phyloP scores from a whole-genome alignment of 1,140 invertebrate genomes.

The Drosophila sp. region DNA sequence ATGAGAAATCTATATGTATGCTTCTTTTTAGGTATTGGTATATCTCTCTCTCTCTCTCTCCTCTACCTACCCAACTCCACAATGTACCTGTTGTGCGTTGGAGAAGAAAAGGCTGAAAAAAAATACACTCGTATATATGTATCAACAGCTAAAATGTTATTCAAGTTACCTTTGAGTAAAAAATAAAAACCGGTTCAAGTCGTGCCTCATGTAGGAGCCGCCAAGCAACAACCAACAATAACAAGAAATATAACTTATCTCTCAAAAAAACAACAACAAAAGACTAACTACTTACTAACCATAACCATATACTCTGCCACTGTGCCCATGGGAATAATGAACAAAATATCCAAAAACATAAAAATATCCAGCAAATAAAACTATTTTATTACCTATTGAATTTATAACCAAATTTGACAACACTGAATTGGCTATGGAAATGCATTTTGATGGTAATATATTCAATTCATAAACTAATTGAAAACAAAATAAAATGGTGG shows the following conservation, averaged over 20 bases:
- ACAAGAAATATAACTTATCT: slow-evolving; percentile 28
- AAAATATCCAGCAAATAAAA: neutral
- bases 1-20: slow-evolving; percentile 13
- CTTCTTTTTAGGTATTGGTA: slow-evolving; percentile 11
- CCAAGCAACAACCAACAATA: slow-evolving; percentile 45
- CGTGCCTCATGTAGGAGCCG: slow-evolving; percentile 53
- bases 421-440: no score
- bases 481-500: no score
- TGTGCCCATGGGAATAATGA: neutral
- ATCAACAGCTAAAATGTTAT: slow-evolving; percentile 45
- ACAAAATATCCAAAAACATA: neutral
- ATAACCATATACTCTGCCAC: slow-evolving; percentile 8
- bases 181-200: slow-evolving; percentile 52
- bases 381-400: neutral
- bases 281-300: slow-evolving; percentile 8
- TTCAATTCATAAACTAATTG: no score
- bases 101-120: slow-evolving; percentile 43
- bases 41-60: no score
- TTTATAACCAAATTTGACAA: slow-evolving; percentile 1
- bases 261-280: slow-evolving; percentile 11
- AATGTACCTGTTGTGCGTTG: slow-evolving; percentile 59
- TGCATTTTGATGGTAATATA: no score
- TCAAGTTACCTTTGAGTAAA: slow-evolving; percentile 57
- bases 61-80: slow-evolving; percentile 29
- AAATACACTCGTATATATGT: slow-evolving; percentile 21